Percentiles rank a stretch among this genome's conserved stretches.
Evolutionary conservation across 2,888 invertebrate genomes (phyloP).

Genomic region (Drosophila leonis): DNA sequence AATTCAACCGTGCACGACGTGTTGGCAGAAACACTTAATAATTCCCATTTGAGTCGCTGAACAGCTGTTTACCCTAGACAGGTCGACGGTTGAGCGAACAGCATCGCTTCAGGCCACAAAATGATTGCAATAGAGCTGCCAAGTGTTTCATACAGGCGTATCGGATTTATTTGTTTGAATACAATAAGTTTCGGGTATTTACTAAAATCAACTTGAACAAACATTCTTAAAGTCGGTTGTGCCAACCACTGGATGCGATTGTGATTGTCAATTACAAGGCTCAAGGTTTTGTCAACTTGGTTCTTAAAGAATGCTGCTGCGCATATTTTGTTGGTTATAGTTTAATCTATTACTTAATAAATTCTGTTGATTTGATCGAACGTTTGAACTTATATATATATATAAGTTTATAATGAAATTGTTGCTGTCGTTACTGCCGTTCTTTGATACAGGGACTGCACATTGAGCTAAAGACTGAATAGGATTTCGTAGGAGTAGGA

Average conservation of each 20-base stretch:
- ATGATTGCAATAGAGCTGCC: conserved; percentile 3
- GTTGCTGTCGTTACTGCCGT: too few relatives aligned
- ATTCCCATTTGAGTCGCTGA: conserved; percentile 12
- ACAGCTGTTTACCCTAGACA: conserved; percentile 45
- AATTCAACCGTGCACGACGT: neutral
- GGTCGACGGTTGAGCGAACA: conserved; percentile 24
- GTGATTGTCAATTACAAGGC: conserved; percentile 6
- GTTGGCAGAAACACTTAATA: conserved; percentile 29
- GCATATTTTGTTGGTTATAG: neutral
- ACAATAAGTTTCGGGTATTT: conserved; percentile 24
- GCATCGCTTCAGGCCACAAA: conserved; percentile 3
- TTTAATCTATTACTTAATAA: neutral
- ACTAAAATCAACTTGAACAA: conserved; percentile 11
- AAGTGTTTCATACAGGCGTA: neutral
- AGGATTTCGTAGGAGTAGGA: too few relatives aligned
- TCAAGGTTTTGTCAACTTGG: conserved; percentile 2
- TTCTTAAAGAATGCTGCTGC: neutral
- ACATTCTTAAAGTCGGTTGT: conserved; percentile 12
- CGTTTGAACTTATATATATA: too few relatives aligned
- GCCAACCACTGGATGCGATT: conserved; percentile 4
- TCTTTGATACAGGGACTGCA: too few relatives aligned
- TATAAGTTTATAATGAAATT: too few relatives aligned
- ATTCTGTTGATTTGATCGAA: neutral
- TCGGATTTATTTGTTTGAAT: neutral
- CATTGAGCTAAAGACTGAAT: too few relatives aligned